Evolutionary conservation across 2,113 vertebrate species (phyloP).

Genomic region (Prolemur simus): DNA sequence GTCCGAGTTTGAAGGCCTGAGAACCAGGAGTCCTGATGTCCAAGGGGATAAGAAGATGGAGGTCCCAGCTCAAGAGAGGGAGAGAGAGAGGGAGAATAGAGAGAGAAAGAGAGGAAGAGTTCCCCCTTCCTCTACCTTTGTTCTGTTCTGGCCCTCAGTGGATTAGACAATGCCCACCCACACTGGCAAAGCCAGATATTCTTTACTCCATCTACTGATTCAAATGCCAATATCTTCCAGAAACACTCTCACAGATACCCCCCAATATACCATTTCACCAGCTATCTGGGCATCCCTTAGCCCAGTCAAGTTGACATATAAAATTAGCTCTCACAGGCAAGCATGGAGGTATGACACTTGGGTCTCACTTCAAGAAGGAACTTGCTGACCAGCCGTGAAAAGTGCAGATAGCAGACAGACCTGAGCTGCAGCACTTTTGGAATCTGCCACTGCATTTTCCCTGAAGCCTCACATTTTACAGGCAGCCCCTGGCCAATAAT

Average conservation of each 20-base stretch:
- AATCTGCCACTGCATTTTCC: not conserved
- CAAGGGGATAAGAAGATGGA: not conserved
- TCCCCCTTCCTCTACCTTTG: not conserved
- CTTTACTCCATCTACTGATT: not conserved
- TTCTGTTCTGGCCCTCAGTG: not conserved
- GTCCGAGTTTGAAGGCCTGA: not conserved
- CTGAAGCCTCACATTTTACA: not conserved
- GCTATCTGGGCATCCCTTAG: not conserved
- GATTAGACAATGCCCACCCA: too few species aligned
- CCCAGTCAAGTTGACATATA: not conserved
- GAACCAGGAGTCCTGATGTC: not conserved
- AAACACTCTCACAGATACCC: not conserved
- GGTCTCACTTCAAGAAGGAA: not conserved
- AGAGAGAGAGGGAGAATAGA: not conserved
- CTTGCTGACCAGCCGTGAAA: rapidly evolving
- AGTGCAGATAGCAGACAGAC: not conserved
- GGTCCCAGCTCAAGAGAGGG: not conserved
- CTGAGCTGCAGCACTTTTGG: not conserved
- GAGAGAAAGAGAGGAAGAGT: not conserved
- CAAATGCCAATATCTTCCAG: not conserved
- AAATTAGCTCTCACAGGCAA: not conserved
- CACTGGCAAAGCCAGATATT: not conserved
- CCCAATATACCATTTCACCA: not conserved
- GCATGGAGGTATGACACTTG: not conserved
- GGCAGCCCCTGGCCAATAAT: rapidly evolving